Conservation (phyloP, 2,797 vertebrate species). For the Leuciscus waleckii region DNA sequence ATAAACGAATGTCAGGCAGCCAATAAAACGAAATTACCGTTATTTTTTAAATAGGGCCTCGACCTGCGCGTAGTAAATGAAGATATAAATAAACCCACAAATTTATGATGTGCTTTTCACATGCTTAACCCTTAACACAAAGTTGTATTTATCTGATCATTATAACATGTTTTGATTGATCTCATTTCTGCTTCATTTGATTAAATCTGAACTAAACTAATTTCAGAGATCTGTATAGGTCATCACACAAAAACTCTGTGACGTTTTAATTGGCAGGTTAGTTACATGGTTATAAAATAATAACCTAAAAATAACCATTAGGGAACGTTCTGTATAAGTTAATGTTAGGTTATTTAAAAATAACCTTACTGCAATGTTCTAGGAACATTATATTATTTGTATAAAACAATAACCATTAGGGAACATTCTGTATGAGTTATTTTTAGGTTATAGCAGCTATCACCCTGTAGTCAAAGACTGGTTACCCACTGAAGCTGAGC, state of each 20-base stretch:
- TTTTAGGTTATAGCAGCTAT: neutral
- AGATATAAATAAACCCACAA: neutral
- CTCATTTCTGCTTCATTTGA: too few relatives aligned
- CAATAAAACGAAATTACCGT: too few relatives aligned
- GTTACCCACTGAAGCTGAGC: too few relatives aligned
- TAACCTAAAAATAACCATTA: neutral
- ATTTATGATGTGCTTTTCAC: neutral
- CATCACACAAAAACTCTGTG: too few relatives aligned
- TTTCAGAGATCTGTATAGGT: neutral
- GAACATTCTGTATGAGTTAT: neutral
- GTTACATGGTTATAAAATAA: neutral
- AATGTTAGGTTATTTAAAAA: neutral
- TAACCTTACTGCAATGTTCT: neutral
- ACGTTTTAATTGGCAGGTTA: too few relatives aligned
- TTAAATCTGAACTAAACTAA: neutral
- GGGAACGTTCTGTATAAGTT: neutral
- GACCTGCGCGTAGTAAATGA: neutral
- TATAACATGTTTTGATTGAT: neutral
- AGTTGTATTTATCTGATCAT: neutral
- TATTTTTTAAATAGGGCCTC: neutral
- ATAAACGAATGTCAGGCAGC: too few relatives aligned
- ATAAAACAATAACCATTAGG: neutral
- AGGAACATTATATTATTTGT: neutral
- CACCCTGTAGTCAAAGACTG: too few relatives aligned
- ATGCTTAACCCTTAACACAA: neutral